Base-by-base conservation (phyloP, 1,140 invertebrate genomes). In the Prorops nasuta region DNA sequence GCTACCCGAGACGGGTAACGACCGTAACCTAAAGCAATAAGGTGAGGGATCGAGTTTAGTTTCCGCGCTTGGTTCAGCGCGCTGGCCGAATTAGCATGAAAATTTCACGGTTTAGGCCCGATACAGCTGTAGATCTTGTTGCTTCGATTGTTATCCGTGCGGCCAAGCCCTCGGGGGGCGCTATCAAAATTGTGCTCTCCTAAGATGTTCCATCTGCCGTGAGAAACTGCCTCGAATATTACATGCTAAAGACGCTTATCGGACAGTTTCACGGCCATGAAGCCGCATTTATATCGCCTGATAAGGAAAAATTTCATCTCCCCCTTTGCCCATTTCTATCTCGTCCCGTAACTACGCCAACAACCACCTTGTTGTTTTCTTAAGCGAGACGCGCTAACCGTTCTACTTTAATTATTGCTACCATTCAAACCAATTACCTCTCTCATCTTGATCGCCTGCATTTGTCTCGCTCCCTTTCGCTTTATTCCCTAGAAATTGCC, bases 211-310 rank as follows among this genome's bases (percentile, higher is more conserved):
- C 36, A 49, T 52, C 50, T 49, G 31, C 20, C 22, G 18, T 21
- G 38, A 38, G 17, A 35, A 21, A 16, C 19, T 35, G 14, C 24
- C 50, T 10, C 4, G 20, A 43, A 48, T 48, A 48, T 48, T 52
- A 41, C 47, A 52, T 41, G 44, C 38, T 41, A 41, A 52, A 48
- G 44, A 48, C 47, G 35, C 44, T 52, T 52, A 52, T 52, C 50
- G 21, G 24, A 41, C 50, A 17, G 44, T 40, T 48, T 52, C 50
- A 52, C 16, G 24, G 38, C 16, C 44, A 36, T 32, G 20, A 16
- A 36, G 49, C 28, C 32, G 21, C 44, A 22, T 3, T n/a, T n/a
- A n/a, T n/a, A n/a, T n/a, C n/a, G n/a, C n/a, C n/a, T n/a, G n/a
- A n/a, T n/a, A n/a, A n/a, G n/a, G n/a, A n/a, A n/a, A n/a, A n/a